These are phyloP conservation scores for Ichneumon xanthorius DNA, from an alignment of 2,888 invertebrate species.

Conservation along the genomic window DNA sequence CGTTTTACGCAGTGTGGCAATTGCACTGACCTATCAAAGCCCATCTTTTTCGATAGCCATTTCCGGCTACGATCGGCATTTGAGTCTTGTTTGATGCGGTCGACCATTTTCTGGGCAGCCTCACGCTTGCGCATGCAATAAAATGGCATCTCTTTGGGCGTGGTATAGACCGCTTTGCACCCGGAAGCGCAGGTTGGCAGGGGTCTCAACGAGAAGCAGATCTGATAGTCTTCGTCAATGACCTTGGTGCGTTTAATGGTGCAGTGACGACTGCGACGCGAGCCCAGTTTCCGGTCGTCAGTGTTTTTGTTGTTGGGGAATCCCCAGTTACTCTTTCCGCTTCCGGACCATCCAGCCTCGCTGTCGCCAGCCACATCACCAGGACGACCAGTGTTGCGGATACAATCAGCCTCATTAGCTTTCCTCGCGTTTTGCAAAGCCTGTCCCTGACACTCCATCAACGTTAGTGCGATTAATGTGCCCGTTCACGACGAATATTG, in stretches of 20 bases:
- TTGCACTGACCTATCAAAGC: no score
- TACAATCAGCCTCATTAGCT: conserved; percentile 85
- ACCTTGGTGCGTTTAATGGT: conserved; percentile 72
- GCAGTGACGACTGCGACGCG: conserved; percentile 65
- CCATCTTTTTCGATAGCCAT: no score
- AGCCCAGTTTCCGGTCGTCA: background rate
- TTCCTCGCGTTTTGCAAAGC: conserved; percentile 84
- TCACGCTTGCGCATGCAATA: no score
- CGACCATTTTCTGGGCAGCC: no score
- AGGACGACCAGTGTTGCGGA: conserved; percentile 74
- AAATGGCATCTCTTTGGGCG: no score
- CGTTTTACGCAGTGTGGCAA: no score
- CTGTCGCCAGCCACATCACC: conserved; percentile 67
- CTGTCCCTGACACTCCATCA: conserved; percentile 84
- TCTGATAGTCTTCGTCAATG: conserved; percentile 85
- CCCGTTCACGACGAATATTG: background rate
- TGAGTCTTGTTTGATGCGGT: no score
- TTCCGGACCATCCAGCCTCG: conserved; percentile 80
- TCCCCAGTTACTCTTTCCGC: conserved; percentile 76
- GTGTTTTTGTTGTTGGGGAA: conserved; percentile 40
- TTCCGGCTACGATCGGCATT: no score
- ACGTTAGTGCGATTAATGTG: conserved; percentile 75
- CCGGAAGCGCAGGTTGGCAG: no score
- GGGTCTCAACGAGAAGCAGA: conserved; percentile 87
- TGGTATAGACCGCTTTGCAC: no score